Conservation (phyloP, 2,888 invertebrate genomes). For the Magallana nippona region DNA sequence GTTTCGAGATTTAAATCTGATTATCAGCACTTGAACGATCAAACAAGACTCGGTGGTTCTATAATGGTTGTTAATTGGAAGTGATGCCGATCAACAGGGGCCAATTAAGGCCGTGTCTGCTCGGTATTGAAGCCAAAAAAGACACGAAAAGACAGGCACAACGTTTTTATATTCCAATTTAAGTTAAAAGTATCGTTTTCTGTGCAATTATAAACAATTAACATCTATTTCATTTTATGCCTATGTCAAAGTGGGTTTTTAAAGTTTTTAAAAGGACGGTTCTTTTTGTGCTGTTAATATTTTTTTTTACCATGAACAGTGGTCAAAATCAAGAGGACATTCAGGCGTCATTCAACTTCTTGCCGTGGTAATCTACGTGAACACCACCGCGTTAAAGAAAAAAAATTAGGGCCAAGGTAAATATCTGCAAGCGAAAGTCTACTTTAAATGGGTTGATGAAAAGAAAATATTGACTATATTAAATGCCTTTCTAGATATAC, state of each 20-base stretch:
- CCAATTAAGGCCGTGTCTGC: background rate
- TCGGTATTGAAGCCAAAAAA: background rate
- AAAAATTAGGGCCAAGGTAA: background rate
- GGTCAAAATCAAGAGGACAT: background rate
- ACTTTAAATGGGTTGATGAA: slow-evolving; percentile 4
- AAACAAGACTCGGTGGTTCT: background rate
- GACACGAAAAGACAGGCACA: too few relatives aligned
- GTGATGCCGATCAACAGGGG: background rate
- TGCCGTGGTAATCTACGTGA: background rate
- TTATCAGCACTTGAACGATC: background rate
- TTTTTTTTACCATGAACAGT: background rate
- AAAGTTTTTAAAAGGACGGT: too few relatives aligned
- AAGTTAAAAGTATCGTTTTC: too few relatives aligned
- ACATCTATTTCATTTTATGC: too few relatives aligned
- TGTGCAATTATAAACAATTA: too few relatives aligned
- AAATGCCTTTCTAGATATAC: background rate
- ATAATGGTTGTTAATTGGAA: background rate
- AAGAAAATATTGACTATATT: slow-evolving; percentile 28
- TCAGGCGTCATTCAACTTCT: background rate
- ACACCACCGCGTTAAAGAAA: background rate
- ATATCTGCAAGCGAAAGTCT: slow-evolving; percentile 4
- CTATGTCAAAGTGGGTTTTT: too few relatives aligned
- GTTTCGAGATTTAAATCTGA: background rate
- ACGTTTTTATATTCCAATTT: too few relatives aligned
- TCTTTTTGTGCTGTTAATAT: too few relatives aligned